A percentile compares a stretch with the other conserved stretches of the same genome.
phyloP scores from a whole-genome alignment of 2,888 invertebrate genomes.

The Sinopyrophorus schimmeli region DNA sequence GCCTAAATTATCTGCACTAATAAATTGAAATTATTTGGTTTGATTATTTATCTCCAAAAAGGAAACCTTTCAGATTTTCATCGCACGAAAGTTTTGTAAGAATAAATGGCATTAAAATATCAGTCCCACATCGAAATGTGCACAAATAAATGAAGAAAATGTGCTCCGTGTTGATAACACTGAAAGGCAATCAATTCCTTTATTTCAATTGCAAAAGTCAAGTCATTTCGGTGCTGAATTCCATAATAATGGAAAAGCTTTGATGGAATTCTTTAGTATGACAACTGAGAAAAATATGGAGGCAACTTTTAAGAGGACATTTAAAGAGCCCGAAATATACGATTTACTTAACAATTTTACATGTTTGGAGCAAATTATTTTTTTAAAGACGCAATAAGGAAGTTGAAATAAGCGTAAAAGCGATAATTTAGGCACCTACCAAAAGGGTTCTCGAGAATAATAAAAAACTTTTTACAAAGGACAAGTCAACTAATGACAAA shows the following conservation, averaged over 20 bases:
- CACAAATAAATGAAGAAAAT: conserved; percentile 23
- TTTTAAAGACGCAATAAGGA: too few species aligned
- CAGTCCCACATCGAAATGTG: conserved; percentile 13
- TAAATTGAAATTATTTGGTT: too few species aligned
- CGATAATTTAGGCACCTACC: too few species aligned
- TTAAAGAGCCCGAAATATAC: too few species aligned
- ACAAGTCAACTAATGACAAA: conserved; percentile 1
- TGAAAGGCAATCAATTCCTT: conserved; percentile 29
- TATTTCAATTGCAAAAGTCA: conserved; percentile 28
- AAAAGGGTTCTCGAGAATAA: too few species aligned
- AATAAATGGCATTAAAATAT: conserved; percentile 17
- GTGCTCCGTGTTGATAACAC: conserved; percentile 26
- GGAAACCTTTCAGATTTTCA: too few species aligned
- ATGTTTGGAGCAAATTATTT: too few species aligned
- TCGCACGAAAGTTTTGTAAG: conserved; percentile 15
- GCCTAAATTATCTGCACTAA: too few species aligned
- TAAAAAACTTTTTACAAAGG: too few species aligned
- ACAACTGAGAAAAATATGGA: conserved; percentile 15
- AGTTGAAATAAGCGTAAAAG: too few species aligned
- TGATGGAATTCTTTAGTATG: conserved; percentile 20
- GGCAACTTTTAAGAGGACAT: conserved; percentile 16
- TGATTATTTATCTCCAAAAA: not conserved
- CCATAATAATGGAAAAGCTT: conserved; percentile 16
- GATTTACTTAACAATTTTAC: too few species aligned
- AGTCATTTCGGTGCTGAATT: conserved; percentile 19